Base-by-base conservation (phyloP, 2,888 invertebrate genomes). In the Lissonota sp. region DNA sequence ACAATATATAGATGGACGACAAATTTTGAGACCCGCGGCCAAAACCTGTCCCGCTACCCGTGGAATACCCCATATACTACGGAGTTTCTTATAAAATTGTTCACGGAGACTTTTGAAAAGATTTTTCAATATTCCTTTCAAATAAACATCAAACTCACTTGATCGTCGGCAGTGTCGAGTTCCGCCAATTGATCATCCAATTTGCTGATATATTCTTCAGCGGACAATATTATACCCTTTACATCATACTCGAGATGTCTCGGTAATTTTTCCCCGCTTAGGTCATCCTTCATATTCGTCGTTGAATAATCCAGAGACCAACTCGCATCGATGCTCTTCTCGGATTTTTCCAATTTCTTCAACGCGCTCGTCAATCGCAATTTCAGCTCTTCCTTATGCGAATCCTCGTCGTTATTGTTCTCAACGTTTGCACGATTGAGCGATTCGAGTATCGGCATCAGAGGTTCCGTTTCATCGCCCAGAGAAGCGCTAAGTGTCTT, bases 91-190 rank as follows among this genome's bases (percentile, higher is more conserved):
- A 26, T 26, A 26, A 26, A 26, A 26, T 26, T 26, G 26, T 26
- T 26, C 26, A 26, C 3, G 26, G 26, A 26, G 26, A 3, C 26
- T 26, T 42, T n/a, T 5, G 73, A 67, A 10, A 55, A 60, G 46
- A 64, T 51, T 26, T 10, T 53, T 26, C 37, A 39, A 46, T 57
- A 67, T 3, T 40, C 40, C 6, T 14, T 37, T 4, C 51, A 63
- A 57, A 46, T 16, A 42, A 6, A 16, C 0, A 42, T n/a, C 39
- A 39, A 55, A 53, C 57, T 72, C 80, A 88, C 88, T 83, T 87
- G 86, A 37, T 83, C 60, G 67, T 88, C 88, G 8, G 88, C 88
- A 63, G 73, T 79, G 49, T 87, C 86, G 10, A 88, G 85, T 70
- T 85, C 86, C 12, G 83, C 76, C 53, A 88, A 79, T 73, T 88